Evolutionary conservation across 1,140 invertebrate genomes (phyloP).

Genomic region (Doryteuthis pealeii): DNA sequence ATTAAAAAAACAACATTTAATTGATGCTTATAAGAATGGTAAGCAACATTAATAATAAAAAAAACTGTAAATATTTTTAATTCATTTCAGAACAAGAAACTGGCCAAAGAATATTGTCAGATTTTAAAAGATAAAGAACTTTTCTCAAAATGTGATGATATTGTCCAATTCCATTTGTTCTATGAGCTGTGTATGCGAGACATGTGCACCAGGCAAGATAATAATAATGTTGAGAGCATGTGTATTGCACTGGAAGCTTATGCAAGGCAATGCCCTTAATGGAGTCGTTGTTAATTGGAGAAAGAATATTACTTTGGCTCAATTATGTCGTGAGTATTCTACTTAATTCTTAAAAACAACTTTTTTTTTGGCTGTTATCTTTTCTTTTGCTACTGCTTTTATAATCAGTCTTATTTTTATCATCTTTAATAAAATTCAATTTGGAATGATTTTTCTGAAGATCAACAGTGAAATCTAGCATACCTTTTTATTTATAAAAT

Average conservation of each 20-base stretch:
- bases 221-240: slow-evolving; percentile 68
- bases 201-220: not conserved
- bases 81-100: not conserved
- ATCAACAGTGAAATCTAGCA: too few relatives aligned
- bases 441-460: too few relatives aligned
- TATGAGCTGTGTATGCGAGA: slow-evolving; percentile 7
- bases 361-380: too few relatives aligned
- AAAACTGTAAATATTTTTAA: too few relatives aligned
- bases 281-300: slow-evolving; percentile 77
- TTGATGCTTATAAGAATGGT: too few relatives aligned
- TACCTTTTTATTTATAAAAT: too few relatives aligned
- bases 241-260: slow-evolving; percentile 87
- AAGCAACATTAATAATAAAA: too few relatives aligned
- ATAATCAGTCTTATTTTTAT: too few relatives aligned
- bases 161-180: not conserved
- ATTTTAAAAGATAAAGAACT: not conserved
- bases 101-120: not conserved
- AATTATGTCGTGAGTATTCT: not conserved
- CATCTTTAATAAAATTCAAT: too few relatives aligned
- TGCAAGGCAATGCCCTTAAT: slow-evolving; percentile 75
- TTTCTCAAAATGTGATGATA: not conserved
- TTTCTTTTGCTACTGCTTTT: too few relatives aligned
- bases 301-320: slow-evolving; percentile 30
- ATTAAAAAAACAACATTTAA: too few relatives aligned
- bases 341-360: not conserved